Conservation (phyloP, 2,888 invertebrate genomes). For the Oegoconia quadripuncta region DNA sequence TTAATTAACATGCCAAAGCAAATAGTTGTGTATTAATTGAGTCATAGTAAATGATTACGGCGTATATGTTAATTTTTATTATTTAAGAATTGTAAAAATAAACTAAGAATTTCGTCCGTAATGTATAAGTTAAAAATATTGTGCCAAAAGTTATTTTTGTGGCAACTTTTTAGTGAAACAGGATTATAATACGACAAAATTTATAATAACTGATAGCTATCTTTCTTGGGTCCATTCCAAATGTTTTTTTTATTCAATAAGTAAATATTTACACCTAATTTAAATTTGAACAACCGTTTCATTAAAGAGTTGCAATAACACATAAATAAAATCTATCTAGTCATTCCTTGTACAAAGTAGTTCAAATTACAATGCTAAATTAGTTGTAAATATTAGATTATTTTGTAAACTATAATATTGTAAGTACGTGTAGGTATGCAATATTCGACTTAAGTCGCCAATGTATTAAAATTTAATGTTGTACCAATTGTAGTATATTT, state of each 20-base stretch:
- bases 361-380: conserved; percentile 34
- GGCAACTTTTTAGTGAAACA: conserved; percentile 27
- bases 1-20: no score
- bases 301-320: conserved; percentile 11
- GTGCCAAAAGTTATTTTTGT: conserved; percentile 23
- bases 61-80: no score
- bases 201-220: no score
- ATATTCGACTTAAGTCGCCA: conserved; percentile 25
- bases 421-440: conserved; percentile 33
- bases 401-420: conserved; percentile 31
- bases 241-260: conserved; percentile 19
- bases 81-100: conserved; percentile 7
- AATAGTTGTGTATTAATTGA: no score
- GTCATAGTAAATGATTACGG: no score
- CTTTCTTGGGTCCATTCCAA: no score
- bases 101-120: conserved; percentile 16
- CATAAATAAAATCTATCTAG: conserved; percentile 52
- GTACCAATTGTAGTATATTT: conserved; percentile 60
- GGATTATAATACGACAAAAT: no score
- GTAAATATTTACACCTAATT: conserved; percentile 7
- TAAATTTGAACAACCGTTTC: not conserved
- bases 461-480: conserved; percentile 52
- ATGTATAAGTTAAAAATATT: conserved; percentile 23
- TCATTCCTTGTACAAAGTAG: conserved; percentile 74
- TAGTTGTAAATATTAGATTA: conserved; percentile 17